Evolutionary conservation across 1,140 invertebrate species (phyloP).

Genomic region (Solenopsis invicta): DNA sequence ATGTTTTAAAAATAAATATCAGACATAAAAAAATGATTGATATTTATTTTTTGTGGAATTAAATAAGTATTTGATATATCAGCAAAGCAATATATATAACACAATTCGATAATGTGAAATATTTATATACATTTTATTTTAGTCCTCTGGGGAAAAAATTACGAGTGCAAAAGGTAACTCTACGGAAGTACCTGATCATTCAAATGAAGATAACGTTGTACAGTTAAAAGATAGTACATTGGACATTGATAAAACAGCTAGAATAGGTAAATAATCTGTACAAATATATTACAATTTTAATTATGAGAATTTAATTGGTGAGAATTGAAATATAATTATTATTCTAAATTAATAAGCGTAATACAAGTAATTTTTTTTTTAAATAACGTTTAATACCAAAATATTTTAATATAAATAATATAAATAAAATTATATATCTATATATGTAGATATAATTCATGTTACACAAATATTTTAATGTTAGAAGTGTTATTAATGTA

Average conservation of each 20-base stretch:
- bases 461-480: too few species aligned
- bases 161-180: constrained; percentile 71
- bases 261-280: constrained; percentile 82
- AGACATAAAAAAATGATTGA: neutral
- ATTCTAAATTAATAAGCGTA: neutral
- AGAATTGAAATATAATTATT: constrained; percentile 18
- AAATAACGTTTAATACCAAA: neutral
- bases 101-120: constrained; percentile 13
- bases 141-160: constrained; percentile 61
- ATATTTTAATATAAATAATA: neutral
- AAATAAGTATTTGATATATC: neutral
- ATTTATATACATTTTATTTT: constrained; percentile 40
- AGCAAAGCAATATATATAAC: neutral
- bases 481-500: too few species aligned
- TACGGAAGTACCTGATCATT: constrained; percentile 72
- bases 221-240: constrained; percentile 84
- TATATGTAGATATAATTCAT: too few species aligned
- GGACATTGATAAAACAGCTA: constrained; percentile 85
- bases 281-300: constrained; percentile 5
- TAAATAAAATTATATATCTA: too few species aligned
- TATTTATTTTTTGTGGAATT: neutral
- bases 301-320: neutral
- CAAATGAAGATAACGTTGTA: constrained; percentile 78
- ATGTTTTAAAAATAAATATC: neutral
- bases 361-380: neutral